phyloP scores from a whole-genome alignment of 2,113 vertebrate genomes.

The Brachyhypopomus occidentalis region DNA sequence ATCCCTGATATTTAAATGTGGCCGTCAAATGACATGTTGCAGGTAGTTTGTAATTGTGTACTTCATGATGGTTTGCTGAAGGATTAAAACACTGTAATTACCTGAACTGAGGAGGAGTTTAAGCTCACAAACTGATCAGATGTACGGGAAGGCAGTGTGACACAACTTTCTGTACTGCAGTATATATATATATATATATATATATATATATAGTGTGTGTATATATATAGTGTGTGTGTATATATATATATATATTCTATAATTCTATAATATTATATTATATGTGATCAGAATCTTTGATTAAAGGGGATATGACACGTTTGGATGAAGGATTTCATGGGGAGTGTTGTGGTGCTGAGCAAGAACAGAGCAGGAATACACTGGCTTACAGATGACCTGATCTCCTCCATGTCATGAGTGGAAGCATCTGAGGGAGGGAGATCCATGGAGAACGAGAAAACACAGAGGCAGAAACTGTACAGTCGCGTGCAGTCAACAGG shows the following conservation, averaged over 20 bases:
- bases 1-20: not conserved
- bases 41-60: not conserved
- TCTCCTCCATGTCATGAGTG: not conserved
- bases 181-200: too few relatives aligned
- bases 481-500: not conserved
- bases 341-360: slow-evolving; percentile 4
- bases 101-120: not conserved
- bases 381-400: slow-evolving; percentile 16
- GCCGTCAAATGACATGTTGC: not conserved
- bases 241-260: too few relatives aligned
- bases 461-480: not conserved
- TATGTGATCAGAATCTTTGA: not conserved
- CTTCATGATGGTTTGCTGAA: not conserved
- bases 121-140: not conserved
- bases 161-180: slow-evolving; percentile 31
- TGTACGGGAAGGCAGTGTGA: not conserved
- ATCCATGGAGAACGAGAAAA: not conserved
- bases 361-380: slow-evolving; percentile 19
- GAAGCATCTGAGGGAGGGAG: not conserved
- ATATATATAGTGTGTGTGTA: too few relatives aligned
- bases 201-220: too few relatives aligned
- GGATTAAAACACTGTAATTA: not conserved
- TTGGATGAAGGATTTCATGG: slow-evolving; percentile 41
- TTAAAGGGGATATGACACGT: slow-evolving; percentile 33
- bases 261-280: too few relatives aligned